Conservation (phyloP, 2,888 invertebrate species). For the Diogma glabrata region DNA sequence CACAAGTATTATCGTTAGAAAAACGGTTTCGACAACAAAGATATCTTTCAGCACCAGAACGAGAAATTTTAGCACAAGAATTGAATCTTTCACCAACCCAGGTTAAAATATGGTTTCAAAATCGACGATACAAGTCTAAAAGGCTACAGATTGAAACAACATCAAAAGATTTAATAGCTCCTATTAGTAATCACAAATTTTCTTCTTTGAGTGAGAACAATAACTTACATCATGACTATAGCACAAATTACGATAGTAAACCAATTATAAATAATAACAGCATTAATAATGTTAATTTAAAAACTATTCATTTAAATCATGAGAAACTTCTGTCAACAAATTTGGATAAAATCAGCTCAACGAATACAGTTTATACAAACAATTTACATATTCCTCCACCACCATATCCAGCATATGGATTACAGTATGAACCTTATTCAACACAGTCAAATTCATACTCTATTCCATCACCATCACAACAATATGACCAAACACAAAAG, state of each 20-base stretch:
- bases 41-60: constrained; percentile 81
- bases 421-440: constrained; percentile 19
- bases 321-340: too few relatives aligned
- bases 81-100: constrained; percentile 81
- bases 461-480: too few relatives aligned
- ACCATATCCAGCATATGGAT: constrained; percentile 21
- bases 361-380: neutral
- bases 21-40: constrained; percentile 77
- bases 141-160: constrained; percentile 73
- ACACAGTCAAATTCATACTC: constrained; percentile 13
- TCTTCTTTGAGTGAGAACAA: neutral
- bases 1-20: constrained; percentile 75
- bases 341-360: neutral
- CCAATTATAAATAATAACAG: neutral
- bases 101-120: constrained; percentile 93
- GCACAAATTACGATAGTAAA: too few relatives aligned
- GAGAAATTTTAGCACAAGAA: constrained; percentile 74
- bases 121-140: constrained; percentile 91
- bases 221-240: neutral
- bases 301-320: neutral
- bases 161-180: neutral
- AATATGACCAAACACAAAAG: too few relatives aligned
- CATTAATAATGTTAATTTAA: neutral
- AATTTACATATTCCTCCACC: constrained; percentile 19
- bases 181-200: neutral